A percentile compares a stretch with the other conserved stretches of the same genome.
phyloP scores from a whole-genome alignment of 2,888 invertebrate species.

The Noctuana brunneofusca region DNA sequence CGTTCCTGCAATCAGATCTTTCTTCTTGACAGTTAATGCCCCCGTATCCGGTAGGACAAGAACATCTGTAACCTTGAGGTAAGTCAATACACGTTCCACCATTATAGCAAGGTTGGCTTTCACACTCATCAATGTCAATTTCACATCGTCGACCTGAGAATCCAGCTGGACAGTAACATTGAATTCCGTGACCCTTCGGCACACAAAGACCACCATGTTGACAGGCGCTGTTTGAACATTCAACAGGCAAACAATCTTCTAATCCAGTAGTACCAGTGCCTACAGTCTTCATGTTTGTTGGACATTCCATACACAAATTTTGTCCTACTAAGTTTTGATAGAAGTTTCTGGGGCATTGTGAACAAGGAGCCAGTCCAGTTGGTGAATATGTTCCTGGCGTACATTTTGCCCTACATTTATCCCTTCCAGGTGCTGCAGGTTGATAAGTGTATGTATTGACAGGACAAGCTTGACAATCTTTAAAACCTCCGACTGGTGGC shows the following conservation, averaged over 20 bases:
- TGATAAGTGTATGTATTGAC: constrained; percentile 95
- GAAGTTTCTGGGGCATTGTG: constrained; percentile 95
- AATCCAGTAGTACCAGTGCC: constrained; percentile 90
- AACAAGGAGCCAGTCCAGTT: constrained; percentile 96
- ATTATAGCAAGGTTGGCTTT: constrained; percentile 96
- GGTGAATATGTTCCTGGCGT: constrained; percentile 94
- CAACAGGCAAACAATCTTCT: constrained; percentile 93
- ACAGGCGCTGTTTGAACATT: constrained; percentile 93
- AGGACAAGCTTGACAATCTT: constrained; percentile 96
- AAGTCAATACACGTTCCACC: constrained; percentile 95
- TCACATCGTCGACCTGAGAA: constrained; percentile 97
- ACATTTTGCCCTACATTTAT: constrained; percentile 94
- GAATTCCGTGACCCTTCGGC: constrained; percentile 93
- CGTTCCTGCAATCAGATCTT: constrained; percentile 92
- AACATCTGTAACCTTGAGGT: constrained; percentile 95
- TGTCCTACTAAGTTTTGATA: constrained; percentile 94
- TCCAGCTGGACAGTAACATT: constrained; percentile 97
- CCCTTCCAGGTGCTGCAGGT: constrained; percentile 92
- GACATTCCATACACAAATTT: constrained; percentile 94
- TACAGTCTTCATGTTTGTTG: constrained; percentile 94
- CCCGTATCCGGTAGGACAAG: constrained; percentile 92
- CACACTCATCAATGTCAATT: constrained; percentile 97
- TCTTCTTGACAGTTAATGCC: constrained; percentile 98
- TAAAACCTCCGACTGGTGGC: constrained; percentile 95
- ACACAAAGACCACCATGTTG: constrained; percentile 96